Conservation (phyloP, 1,140 invertebrate species). For the Drosophila sulfurigaster region DNA sequence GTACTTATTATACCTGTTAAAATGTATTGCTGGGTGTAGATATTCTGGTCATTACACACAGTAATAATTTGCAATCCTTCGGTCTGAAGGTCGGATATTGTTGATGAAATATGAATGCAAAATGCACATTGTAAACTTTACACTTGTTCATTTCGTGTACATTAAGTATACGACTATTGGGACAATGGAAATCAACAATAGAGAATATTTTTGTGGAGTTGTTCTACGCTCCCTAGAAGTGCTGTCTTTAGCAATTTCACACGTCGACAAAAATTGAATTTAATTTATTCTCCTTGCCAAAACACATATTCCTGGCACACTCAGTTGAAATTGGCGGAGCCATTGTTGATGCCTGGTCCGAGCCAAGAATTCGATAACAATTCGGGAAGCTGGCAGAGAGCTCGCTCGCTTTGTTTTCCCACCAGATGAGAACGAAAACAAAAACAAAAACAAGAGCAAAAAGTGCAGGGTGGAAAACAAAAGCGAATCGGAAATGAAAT, state of each 20-base stretch:
- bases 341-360: conserved; percentile 50
- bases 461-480: conserved; percentile 39
- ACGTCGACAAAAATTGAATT: conserved; percentile 66
- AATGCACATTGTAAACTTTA: neutral
- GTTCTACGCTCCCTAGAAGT: neutral
- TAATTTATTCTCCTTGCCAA: conserved; percentile 65
- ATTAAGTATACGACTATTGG: neutral
- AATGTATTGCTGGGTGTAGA: neutral
- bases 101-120: conserved; percentile 16
- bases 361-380: conserved; percentile 66
- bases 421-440: conserved; percentile 1
- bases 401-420: conserved; percentile 47
- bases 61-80: neutral
- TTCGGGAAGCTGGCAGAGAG: conserved; percentile 34
- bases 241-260: conserved; percentile 62
- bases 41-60: conserved; percentile 2
- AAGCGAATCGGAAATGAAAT: conserved; percentile 59
- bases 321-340: neutral
- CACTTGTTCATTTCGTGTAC: neutral
- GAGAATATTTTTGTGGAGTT: too few species aligned
- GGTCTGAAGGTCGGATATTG: neutral
- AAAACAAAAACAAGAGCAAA: conserved; percentile 4
- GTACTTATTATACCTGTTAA: neutral
- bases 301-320: conserved; percentile 54
- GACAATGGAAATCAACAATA: neutral